Evolutionary conservation across 2,797 vertebrate genomes (phyloP).

Genomic region (Poeciliopsis presidionis): DNA sequence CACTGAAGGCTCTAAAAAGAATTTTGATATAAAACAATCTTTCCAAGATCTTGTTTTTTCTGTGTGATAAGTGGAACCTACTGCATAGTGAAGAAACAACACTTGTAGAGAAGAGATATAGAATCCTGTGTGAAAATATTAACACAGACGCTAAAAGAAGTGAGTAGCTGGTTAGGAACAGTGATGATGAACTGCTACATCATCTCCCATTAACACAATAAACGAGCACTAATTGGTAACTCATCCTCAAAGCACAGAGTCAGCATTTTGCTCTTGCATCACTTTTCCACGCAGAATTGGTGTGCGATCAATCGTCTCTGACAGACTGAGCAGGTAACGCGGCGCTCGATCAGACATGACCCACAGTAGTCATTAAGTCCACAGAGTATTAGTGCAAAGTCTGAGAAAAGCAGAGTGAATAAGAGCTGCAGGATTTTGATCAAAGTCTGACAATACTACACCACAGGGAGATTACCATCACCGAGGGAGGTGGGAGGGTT

Average conservation of each 20-base stretch:
- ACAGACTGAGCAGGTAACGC: constrained; percentile 1
- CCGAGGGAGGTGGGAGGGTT: constrained; percentile 28
- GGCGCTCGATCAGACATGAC: constrained; percentile 25
- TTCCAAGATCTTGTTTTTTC: too few species aligned
- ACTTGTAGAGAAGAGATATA: not conserved
- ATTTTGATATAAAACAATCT: too few species aligned
- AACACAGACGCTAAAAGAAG: not conserved
- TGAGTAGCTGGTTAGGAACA: constrained; percentile 6
- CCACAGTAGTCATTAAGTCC: constrained; percentile 58
- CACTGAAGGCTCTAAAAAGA: too few species aligned
- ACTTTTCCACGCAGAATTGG: constrained; percentile 11
- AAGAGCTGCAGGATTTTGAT: constrained; percentile 57
- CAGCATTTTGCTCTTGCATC: constrained; percentile 59
- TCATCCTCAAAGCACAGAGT: constrained; percentile 50
- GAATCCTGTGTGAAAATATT: not conserved
- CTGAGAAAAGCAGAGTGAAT: constrained; percentile 49
- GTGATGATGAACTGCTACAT: constrained; percentile 12
- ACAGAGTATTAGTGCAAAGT: constrained; percentile 48
- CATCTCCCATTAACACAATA: constrained; percentile 32
- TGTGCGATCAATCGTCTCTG: not conserved
- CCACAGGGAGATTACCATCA: constrained; percentile 61
- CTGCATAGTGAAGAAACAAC: too few species aligned
- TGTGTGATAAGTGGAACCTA: not conserved
- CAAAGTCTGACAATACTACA: constrained; percentile 63
- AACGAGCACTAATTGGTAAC: constrained; percentile 50